Evolutionary conservation across 2,113 vertebrate genomes (phyloP).

Genomic region (Sturnira hondurensis): DNA sequence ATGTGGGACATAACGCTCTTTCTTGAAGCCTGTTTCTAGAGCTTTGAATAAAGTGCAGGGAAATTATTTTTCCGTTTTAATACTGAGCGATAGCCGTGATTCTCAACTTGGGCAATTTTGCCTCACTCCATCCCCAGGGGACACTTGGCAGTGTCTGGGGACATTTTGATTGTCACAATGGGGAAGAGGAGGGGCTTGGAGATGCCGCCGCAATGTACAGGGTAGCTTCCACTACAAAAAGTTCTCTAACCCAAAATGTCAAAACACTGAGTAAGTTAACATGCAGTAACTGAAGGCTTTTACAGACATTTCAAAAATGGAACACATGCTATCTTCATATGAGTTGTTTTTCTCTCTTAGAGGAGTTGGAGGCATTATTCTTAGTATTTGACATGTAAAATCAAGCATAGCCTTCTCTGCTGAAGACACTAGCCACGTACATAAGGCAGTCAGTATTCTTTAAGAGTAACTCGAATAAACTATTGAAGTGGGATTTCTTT

Average conservation of each 20-base stretch:
- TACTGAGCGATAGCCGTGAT: not conserved
- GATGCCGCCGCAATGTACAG: not conserved
- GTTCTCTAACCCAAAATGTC: not conserved
- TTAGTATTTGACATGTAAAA: constrained; percentile 29
- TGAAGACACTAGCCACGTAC: not conserved
- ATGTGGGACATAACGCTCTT: constrained; percentile 16
- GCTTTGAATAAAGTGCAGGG: constrained; percentile 42
- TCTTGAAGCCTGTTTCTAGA: constrained; percentile 33
- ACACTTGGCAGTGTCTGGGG: constrained; percentile 5
- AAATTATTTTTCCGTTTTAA: constrained; percentile 3
- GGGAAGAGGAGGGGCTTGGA: not conserved
- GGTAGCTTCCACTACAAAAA: not conserved
- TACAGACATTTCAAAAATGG: constrained; percentile 24
- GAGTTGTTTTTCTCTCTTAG: not conserved
- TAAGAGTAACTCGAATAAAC: not conserved
- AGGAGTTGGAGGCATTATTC: not conserved
- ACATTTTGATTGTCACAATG: constrained; percentile 15
- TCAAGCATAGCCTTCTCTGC: not conserved
- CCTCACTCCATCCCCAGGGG: not conserved
- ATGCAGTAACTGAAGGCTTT: not conserved
- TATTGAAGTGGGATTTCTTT: not conserved
- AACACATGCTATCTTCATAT: not conserved
- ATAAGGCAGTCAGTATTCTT: not conserved
- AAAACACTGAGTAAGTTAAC: constrained; percentile 9
- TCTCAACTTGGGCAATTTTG: not conserved